Evolutionary conservation across 1,140 invertebrate species (phyloP), one percentile per base, ranked within the genome.

Genomic region (Dreissena rostriformis): DNA sequence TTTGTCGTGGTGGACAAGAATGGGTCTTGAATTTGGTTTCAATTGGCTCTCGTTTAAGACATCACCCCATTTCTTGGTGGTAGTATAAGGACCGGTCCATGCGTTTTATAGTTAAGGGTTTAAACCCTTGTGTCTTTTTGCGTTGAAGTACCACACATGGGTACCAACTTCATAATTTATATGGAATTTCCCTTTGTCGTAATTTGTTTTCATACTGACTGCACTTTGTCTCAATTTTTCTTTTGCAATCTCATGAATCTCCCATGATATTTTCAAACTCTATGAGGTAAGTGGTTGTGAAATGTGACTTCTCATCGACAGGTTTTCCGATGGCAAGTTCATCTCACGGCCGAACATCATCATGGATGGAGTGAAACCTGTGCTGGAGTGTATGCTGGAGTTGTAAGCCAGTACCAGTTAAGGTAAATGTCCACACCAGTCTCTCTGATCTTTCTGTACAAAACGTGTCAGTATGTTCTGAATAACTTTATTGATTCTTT

Each of bases 301-400:
- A 68, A 26, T 52, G 49, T 12, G 63, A 52, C 51, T 67, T 24
- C 24, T 77, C 39, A 66, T 67, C 49, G 12, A 68, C 66, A 52
- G 66, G 66, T 52, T n/a, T 78, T 8, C 63, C 28, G 7, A 73
- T 65, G 63, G 70, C 55, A 26, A 87, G 67, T 66, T 39, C 8
- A 80, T 24, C 22, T 87, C 86, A 10, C 80, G 57, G 6, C 86
- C 86, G 24, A 86, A 72, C 86, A 86, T 86, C 7, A 87, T 65
- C 28, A 70, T 24, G 75, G 78, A 82, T 22, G 86, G 78, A 0
- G 67, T 83, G n/a, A 67, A 70, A 2, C 80, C 86, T 7, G 80
- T 83, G 28, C 51, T 77, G 0, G 70, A 26, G 51, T 87, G 66
- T 17, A 24, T 11, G 6, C 65, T 67, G 14, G 65, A n/a, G 65